Percentiles rank a stretch among this genome's conserved stretches.
These are phyloP conservation scores for Saguinus imperator DNA, from an alignment of 2,113 vertebrate genomes.

Conservation along the genomic window DNA sequence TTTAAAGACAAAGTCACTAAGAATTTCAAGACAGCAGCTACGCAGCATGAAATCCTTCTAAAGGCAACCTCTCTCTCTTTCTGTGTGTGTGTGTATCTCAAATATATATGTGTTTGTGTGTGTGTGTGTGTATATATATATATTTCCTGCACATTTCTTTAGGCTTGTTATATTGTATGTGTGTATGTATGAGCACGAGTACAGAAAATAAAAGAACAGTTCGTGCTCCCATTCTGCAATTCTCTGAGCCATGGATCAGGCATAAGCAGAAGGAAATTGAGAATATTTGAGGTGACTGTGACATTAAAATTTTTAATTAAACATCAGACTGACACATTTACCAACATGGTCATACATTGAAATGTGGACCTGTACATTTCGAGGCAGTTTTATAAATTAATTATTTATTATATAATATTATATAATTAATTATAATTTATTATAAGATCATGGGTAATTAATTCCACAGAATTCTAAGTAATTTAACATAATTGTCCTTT, in stretches of 20 bases:
- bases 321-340: background rate
- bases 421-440: too few species aligned
- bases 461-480: conserved; percentile 53
- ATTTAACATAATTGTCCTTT: background rate
- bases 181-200: background rate
- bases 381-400: conserved; percentile 59
- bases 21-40: background rate
- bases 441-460: conserved; percentile 64
- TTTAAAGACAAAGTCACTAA: background rate
- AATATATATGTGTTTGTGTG: background rate
- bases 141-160: background rate
- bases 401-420: conserved; percentile 14
- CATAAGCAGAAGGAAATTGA: background rate
- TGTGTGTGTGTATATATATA: background rate
- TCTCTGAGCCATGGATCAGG: background rate
- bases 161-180: background rate
- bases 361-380: background rate
- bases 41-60: background rate
- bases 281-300: background rate
- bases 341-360: conserved; percentile 34
- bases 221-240: background rate
- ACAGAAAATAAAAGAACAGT: background rate
- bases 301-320: background rate
- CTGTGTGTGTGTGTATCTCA: background rate
- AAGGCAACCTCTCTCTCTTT: background rate